Evolutionary conservation across 2,797 vertebrate genomes (phyloP).

Genomic region (Clarias laeviceps): DNA sequence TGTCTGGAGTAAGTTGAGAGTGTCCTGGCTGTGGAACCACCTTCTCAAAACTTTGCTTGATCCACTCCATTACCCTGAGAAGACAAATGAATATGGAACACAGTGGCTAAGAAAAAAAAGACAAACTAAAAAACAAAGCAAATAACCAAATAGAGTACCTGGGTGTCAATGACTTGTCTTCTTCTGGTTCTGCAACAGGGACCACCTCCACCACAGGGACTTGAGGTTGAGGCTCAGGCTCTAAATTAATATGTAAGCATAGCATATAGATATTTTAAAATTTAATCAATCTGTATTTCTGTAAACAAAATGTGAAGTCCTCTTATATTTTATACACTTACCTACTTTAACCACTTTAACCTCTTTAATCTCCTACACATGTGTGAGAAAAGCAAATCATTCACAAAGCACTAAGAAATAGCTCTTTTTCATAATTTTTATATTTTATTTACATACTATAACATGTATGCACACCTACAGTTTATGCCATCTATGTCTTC

Average conservation of each 20-base stretch:
- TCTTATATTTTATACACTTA: slow-evolving; percentile 32
- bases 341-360: slow-evolving; percentile 37
- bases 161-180: slow-evolving; percentile 53
- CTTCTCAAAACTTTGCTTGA: slow-evolving; percentile 77
- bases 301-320: neutral
- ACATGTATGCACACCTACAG: neutral
- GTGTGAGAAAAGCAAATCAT: slow-evolving; percentile 27
- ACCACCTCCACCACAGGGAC: slow-evolving; percentile 53
- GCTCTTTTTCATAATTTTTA: neutral
- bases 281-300: neutral
- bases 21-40: slow-evolving; percentile 75
- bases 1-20: slow-evolving; percentile 42
- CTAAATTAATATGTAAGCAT: slow-evolving; percentile 39
- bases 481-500: neutral
- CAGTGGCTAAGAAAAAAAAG: neutral
- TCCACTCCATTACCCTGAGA: slow-evolving; percentile 74
- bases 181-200: slow-evolving; percentile 53
- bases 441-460: neutral
- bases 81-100: neutral
- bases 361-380: slow-evolving; percentile 48
- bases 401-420: neutral
- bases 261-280: neutral
- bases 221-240: slow-evolving; percentile 57
- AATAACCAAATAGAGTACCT: slow-evolving; percentile 41
- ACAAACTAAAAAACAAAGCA: neutral